These are phyloP conservation scores for Psephotus haematonotus DNA, from an alignment of 2,113 vertebrate species.

Conservation along the genomic window DNA sequence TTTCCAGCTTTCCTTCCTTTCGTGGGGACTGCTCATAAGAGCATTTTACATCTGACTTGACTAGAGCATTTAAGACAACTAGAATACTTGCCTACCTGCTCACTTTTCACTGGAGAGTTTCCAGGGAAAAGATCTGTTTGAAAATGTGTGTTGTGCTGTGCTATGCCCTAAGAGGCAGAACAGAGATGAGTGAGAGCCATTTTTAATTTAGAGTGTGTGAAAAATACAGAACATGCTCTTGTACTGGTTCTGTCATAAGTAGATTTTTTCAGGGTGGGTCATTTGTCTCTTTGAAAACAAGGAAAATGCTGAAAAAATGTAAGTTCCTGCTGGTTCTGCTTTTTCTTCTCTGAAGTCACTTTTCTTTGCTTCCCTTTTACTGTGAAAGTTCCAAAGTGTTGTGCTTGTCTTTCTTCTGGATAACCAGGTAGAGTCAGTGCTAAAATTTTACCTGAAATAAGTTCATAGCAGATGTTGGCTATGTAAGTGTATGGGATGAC, in stretches of 20 bases:
- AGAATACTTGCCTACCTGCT: background rate
- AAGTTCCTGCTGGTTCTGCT: background rate
- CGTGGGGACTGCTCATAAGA: background rate
- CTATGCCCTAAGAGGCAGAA: background rate
- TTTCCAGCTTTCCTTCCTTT: background rate
- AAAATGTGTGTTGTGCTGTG: background rate
- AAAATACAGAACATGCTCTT: background rate
- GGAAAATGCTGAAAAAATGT: background rate
- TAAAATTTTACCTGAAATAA: background rate
- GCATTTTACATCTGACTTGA: background rate
- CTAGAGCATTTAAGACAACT: background rate
- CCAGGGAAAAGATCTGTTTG: background rate
- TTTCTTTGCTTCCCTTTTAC: background rate
- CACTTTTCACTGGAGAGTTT: background rate
- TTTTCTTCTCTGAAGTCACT: background rate
- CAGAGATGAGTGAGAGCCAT: accelerated
- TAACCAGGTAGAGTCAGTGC: background rate
- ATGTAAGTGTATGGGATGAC: accelerated
- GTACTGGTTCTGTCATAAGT: background rate
- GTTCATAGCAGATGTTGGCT: background rate
- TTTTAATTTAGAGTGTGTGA: background rate
- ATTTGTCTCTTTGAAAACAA: background rate
- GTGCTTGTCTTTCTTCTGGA: background rate
- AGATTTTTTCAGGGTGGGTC: background rate
- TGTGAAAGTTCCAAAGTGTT: background rate